Conservation (phyloP, 2,888 invertebrate genomes). For the Orgyia antiqua region DNA sequence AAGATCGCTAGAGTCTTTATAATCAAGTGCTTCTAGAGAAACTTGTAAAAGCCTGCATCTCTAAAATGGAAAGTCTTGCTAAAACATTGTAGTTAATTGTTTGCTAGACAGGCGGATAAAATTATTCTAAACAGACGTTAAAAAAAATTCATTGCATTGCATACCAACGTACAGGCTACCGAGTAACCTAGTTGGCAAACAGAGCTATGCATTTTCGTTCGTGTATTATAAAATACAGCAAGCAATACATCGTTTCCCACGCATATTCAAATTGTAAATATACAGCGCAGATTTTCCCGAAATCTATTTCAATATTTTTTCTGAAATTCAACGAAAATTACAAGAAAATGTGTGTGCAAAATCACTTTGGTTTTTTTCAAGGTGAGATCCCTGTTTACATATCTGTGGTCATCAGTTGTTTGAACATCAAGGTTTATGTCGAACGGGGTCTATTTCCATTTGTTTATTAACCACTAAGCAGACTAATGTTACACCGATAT, state of each 20-base stretch:
- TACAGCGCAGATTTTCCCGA: background rate
- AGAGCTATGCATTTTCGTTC: constrained; percentile 25
- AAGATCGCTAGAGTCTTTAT: too few species aligned
- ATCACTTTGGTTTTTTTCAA: constrained; percentile 3
- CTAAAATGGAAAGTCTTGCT: too few species aligned
- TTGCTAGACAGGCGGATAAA: too few species aligned
- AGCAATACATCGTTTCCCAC: constrained; percentile 40
- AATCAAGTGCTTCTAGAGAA: too few species aligned
- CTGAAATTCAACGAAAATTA: background rate
- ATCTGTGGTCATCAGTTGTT: background rate
- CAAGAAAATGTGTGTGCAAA: constrained; percentile 3
- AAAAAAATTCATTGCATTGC: constrained; percentile 14
- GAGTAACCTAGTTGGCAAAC: constrained; percentile 50
- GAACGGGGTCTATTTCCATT: background rate
- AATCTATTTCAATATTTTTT: background rate
- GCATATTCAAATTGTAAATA: constrained; percentile 13
- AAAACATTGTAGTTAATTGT: too few species aligned
- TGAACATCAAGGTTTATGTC: constrained; percentile 1
- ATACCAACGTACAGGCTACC: constrained; percentile 11
- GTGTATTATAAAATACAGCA: constrained; percentile 29
- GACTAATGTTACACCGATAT: background rate
- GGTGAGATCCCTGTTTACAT: constrained; percentile 8
- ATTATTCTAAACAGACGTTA: constrained; percentile 1
- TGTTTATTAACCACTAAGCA: background rate
- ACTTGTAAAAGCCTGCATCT: too few species aligned